Evolutionary conservation across 2,113 vertebrate species (phyloP).

Genomic region (Vimba vimba): DNA sequence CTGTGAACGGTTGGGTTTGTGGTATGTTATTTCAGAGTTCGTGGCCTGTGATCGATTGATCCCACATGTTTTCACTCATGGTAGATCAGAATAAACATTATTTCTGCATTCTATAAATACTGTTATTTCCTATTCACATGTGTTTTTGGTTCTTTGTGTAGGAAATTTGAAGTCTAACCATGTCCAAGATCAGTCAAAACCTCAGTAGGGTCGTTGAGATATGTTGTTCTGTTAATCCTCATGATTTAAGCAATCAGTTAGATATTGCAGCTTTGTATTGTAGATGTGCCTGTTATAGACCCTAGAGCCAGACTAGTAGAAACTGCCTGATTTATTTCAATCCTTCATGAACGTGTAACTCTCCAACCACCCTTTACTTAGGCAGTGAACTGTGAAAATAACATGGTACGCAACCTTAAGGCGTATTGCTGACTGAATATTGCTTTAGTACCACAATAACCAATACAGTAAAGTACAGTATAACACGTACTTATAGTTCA

Average conservation of each 20-base stretch:
- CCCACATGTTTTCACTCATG: not conserved
- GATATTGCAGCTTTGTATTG: not conserved
- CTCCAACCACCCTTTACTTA: too few relatives aligned
- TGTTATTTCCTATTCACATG: not conserved
- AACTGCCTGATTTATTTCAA: not conserved
- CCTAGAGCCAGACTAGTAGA: not conserved
- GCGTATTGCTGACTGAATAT: too few relatives aligned
- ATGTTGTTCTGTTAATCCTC: not conserved
- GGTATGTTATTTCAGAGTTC: constrained; percentile 10
- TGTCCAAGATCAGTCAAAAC: not conserved
- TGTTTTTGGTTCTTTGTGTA: not conserved
- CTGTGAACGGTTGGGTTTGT: constrained; percentile 40
- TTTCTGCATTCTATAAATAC: not conserved
- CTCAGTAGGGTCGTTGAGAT: not conserved
- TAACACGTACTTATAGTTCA: too few relatives aligned
- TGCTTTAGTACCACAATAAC: too few relatives aligned
- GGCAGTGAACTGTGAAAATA: too few relatives aligned
- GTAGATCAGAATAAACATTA: not conserved
- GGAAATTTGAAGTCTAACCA: not conserved
- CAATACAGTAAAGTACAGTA: too few relatives aligned
- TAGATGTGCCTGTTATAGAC: not conserved
- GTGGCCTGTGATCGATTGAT: not conserved
- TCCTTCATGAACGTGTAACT: too few relatives aligned
- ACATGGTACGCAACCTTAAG: too few relatives aligned
- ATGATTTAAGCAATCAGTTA: not conserved